phyloP scores from a whole-genome alignment of 2,888 invertebrate genomes.

The Thumatha senex region DNA sequence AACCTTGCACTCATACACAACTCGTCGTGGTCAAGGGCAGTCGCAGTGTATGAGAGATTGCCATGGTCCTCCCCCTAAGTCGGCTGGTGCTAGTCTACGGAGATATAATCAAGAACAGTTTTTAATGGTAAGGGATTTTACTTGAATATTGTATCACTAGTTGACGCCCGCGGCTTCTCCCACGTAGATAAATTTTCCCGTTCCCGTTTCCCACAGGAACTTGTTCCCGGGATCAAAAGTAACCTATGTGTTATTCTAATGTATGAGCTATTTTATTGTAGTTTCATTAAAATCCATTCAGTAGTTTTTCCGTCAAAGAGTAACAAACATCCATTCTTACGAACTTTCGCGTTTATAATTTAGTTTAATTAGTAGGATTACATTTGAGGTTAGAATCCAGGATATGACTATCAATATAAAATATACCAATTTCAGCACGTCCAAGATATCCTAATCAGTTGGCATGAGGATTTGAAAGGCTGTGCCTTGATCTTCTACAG shows the following conservation, averaged over 20 bases:
- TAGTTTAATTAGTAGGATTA: too few species aligned
- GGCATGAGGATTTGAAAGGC: slow-evolving; percentile 86
- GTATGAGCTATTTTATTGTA: too few species aligned
- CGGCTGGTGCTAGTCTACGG: slow-evolving; percentile 91
- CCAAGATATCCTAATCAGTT: slow-evolving; percentile 86
- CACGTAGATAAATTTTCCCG: too few species aligned
- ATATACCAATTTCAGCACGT: slow-evolving; percentile 84
- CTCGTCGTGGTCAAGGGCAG: slow-evolving; percentile 92
- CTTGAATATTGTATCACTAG: background rate
- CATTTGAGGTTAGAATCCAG: too few species aligned
- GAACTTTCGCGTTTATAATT: too few species aligned
- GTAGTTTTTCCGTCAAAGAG: too few species aligned
- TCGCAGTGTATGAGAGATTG: slow-evolving; percentile 87
- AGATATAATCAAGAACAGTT: slow-evolving; percentile 91
- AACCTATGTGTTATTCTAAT: too few species aligned
- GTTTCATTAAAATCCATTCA: too few species aligned
- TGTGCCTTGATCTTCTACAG: slow-evolving; percentile 90
- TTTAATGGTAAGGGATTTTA: slow-evolving; percentile 81
- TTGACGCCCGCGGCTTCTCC: too few species aligned
- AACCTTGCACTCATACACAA: slow-evolving; percentile 93
- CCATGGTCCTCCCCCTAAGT: slow-evolving; percentile 86
- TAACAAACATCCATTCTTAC: too few species aligned
- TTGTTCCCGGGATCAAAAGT: too few species aligned
- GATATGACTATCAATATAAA: background rate
- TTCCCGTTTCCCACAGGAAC: too few species aligned